Percentiles rank a stretch among this genome's conserved stretches.
These are phyloP conservation scores for Clamator glandarius DNA, from an alignment of 2,797 vertebrate genomes.

Conservation along the genomic window DNA sequence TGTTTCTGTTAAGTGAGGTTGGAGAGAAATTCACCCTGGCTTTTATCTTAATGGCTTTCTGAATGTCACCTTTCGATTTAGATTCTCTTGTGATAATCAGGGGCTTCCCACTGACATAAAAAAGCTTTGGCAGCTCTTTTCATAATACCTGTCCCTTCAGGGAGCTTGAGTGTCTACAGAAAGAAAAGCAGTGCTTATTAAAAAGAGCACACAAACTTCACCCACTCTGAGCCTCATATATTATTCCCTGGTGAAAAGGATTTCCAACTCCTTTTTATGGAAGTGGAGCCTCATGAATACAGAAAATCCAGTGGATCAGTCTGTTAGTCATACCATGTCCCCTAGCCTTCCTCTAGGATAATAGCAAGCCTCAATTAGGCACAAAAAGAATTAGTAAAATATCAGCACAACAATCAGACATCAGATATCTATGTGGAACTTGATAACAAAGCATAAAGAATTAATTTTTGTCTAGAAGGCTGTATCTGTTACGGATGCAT, in stretches of 20 bases:
- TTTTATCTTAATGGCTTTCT: slow-evolving; percentile 60
- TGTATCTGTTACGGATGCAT: neutral
- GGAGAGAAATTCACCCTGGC: slow-evolving; percentile 36
- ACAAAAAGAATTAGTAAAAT: slow-evolving; percentile 25
- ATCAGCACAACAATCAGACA: neutral
- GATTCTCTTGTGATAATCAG: slow-evolving; percentile 44
- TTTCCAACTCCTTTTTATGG: slow-evolving; percentile 17
- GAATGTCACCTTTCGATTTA: slow-evolving; percentile 61
- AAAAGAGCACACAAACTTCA: slow-evolving; percentile 49
- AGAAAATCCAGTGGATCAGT: slow-evolving; percentile 49
- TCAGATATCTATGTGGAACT: neutral
- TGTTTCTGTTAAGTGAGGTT: neutral
- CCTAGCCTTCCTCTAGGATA: slow-evolving; percentile 23
- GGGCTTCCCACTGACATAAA: slow-evolving; percentile 26
- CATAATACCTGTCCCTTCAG: slow-evolving; percentile 54
- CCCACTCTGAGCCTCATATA: neutral
- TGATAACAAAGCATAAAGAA: neutral
- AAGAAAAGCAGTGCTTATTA: slow-evolving; percentile 33
- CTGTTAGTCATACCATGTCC: neutral
- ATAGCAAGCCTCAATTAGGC: neutral
- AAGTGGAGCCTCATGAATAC: slow-evolving; percentile 35
- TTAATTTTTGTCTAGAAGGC: neutral
- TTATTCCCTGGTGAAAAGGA: slow-evolving; percentile 10
- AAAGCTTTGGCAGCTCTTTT: slow-evolving; percentile 46
- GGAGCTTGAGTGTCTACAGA: slow-evolving; percentile 2